A percentile compares a stretch with the other conserved stretches of the same genome.
These are phyloP conservation scores for Elegia similella DNA, from an alignment of 2,888 invertebrate genomes.

Conservation along the genomic window DNA sequence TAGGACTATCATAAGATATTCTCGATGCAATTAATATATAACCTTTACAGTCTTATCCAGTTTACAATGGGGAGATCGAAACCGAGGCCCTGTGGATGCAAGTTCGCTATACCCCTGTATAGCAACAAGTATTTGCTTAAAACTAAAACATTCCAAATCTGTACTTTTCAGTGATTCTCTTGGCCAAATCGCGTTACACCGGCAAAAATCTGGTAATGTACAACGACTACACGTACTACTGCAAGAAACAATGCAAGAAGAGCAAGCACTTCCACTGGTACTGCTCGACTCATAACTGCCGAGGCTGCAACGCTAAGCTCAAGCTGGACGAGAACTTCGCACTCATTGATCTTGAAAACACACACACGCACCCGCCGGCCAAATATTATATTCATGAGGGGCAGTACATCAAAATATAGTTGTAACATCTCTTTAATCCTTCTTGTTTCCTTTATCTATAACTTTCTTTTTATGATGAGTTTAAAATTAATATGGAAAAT, in stretches of 20 bases:
- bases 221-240: constrained; percentile 67
- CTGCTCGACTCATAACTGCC: constrained; percentile 67
- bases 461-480: too few species aligned
- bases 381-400: constrained; percentile 60
- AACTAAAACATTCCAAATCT: neutral
- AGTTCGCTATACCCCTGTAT: too few species aligned
- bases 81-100: too few species aligned
- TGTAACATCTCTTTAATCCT: neutral
- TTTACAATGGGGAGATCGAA: too few species aligned
- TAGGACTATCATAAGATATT: too few species aligned
- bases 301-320: constrained; percentile 64
- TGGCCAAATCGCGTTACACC: constrained; percentile 63
- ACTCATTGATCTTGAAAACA: constrained; percentile 46
- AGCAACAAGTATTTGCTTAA: too few species aligned
- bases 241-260: constrained; percentile 61
- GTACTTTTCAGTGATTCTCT: constrained; percentile 49
- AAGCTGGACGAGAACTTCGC: constrained; percentile 55
- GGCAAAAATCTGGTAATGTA: constrained; percentile 64
- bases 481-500: too few species aligned
- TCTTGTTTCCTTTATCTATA: too few species aligned
- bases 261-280: constrained; percentile 62
- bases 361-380: constrained; percentile 61
- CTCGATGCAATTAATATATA: too few species aligned
- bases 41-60: too few species aligned
- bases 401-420: constrained; percentile 50